phyloP scores from a whole-genome alignment of 2,888 invertebrate genomes.

The Cremastinae sp. region DNA sequence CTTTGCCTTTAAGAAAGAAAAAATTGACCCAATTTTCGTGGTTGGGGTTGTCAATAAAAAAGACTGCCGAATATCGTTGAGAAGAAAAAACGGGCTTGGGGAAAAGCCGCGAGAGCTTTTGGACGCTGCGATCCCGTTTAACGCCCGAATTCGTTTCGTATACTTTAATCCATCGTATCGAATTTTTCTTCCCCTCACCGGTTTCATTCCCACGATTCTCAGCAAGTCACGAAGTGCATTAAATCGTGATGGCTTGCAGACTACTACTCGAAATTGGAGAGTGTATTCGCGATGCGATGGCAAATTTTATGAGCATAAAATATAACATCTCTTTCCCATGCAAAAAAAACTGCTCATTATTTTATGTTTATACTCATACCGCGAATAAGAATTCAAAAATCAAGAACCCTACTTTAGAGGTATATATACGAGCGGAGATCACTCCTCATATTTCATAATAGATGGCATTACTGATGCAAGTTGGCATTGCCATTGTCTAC shows the following conservation, averaged over 20 bases:
- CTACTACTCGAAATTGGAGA: background rate
- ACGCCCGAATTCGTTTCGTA: background rate
- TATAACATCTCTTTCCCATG: no score
- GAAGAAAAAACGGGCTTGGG: background rate
- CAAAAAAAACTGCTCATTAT: no score
- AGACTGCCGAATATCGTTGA: background rate
- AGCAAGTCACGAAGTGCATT: constrained; percentile 1
- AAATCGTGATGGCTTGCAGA: background rate
- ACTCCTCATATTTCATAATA: no score
- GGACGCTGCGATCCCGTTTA: background rate
- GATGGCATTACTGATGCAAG: no score
- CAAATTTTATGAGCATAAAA: no score
- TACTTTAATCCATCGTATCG: constrained; percentile 5
- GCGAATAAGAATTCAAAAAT: no score
- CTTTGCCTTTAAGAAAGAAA: background rate
- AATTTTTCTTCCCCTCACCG: constrained; percentile 4
- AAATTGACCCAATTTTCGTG: background rate
- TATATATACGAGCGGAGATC: no score
- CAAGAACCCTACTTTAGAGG: no score
- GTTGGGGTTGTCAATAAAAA: background rate
- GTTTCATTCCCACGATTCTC: constrained; percentile 1
- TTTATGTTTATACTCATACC: no score
- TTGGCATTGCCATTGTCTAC: no score
- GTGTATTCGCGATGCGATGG: background rate
- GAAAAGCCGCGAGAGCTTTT: background rate